Evolutionary conservation across 2,113 vertebrate species (phyloP).

Genomic region (Suncus etruscus): DNA sequence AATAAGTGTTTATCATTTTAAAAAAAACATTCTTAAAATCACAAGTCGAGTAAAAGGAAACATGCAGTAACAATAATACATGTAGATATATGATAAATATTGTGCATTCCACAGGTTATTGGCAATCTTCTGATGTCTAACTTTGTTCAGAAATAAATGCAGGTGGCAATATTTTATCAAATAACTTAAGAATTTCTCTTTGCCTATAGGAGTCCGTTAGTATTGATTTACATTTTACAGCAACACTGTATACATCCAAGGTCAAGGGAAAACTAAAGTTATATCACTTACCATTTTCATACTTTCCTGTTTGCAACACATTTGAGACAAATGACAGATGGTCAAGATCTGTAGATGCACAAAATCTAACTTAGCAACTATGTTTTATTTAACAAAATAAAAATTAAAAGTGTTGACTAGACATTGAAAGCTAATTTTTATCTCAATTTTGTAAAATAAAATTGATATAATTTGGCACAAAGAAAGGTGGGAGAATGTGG

Average conservation of each 20-base stretch:
- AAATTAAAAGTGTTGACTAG: slow-evolving; percentile 50
- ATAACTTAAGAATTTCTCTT: slow-evolving; percentile 18
- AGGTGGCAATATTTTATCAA: slow-evolving; percentile 44
- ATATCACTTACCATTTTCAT: slow-evolving; percentile 61
- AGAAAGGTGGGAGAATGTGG: background rate
- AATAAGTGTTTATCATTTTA: background rate
- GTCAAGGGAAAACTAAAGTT: slow-evolving; percentile 40
- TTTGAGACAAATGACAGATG: slow-evolving; percentile 60
- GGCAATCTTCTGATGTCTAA: slow-evolving; percentile 58
- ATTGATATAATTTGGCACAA: background rate
- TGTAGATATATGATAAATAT: slow-evolving; percentile 26
- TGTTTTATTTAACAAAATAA: slow-evolving; percentile 71
- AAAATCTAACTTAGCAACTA: slow-evolving; percentile 50
- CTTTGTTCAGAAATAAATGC: slow-evolving; percentile 62
- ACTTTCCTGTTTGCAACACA: slow-evolving; percentile 52
- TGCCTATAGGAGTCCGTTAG: slow-evolving; percentile 55
- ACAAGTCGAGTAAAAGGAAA: background rate
- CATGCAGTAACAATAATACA: slow-evolving; percentile 59
- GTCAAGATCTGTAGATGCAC: slow-evolving; percentile 66
- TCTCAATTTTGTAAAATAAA: background rate
- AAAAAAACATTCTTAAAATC: slow-evolving; percentile 16
- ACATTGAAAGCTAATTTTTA: slow-evolving; percentile 32
- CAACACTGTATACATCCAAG: background rate
- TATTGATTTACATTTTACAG: slow-evolving; percentile 1
- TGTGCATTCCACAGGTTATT: slow-evolving; percentile 66